A percentile compares a stretch with the other conserved stretches of the same genome.
These are phyloP conservation scores for Natrix natrix DNA, from an alignment of 2,797 vertebrate genomes.

Conservation along the genomic window DNA sequence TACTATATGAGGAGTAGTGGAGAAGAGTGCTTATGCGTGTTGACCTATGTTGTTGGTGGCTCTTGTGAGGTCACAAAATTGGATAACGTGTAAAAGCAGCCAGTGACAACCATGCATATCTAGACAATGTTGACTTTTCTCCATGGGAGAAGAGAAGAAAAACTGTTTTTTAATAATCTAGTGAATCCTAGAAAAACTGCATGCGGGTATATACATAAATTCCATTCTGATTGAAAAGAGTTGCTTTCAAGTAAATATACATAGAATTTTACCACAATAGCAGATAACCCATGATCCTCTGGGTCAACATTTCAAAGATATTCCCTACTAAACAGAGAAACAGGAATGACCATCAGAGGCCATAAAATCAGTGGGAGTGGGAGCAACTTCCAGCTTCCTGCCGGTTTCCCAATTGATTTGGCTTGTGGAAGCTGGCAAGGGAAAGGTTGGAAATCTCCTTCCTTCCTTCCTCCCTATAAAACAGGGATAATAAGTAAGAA, in stretches of 20 bases:
- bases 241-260: neutral
- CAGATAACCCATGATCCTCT: neutral
- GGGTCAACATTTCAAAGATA: neutral
- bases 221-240: neutral
- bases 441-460: neutral
- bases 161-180: neutral
- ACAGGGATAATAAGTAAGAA: neutral
- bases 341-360: neutral
- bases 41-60: neutral
- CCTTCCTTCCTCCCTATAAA: neutral
- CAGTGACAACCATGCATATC: neutral
- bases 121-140: neutral
- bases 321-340: neutral
- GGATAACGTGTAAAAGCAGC: neutral
- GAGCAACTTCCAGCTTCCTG: neutral
- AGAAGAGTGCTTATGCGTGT: neutral
- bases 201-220: neutral
- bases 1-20: neutral
- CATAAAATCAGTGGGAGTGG: neutral
- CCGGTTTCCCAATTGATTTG: neutral
- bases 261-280: neutral
- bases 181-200: neutral
- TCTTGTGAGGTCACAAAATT: neutral
- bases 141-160: neutral
- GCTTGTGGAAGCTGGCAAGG: neutral